Percentiles rank a stretch among this genome's conserved stretches.
Evolutionary conservation across 2,888 invertebrate species (phyloP).

Genomic region (Emmelina monodactyla): DNA sequence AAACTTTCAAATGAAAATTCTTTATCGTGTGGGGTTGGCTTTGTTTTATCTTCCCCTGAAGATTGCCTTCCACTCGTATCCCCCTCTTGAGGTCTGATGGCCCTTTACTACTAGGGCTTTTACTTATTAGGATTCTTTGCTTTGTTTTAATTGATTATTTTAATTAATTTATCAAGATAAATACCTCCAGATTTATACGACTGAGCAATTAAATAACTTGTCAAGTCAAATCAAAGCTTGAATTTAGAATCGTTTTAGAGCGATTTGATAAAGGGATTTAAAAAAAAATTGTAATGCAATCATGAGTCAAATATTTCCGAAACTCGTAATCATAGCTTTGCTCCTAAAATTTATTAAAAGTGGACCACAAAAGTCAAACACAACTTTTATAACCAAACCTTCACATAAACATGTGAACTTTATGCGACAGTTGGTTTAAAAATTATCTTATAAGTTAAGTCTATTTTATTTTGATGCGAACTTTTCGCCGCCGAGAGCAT

Average conservation of each 20-base stretch:
- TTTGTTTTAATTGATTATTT: conserved; percentile 24
- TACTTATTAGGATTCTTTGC: conserved; percentile 33
- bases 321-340: conserved; percentile 28
- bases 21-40: conserved; percentile 27
- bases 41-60: conserved; percentile 41
- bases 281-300: too few species aligned
- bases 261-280: too few species aligned
- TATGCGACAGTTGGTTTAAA: conserved; percentile 35
- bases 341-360: conserved; percentile 33
- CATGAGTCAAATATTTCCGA: not conserved
- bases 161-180: too few species aligned
- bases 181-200: too few species aligned
- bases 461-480: conserved; percentile 22
- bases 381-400: conserved; percentile 32
- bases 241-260: too few species aligned
- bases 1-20: not conserved
- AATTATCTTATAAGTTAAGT: not conserved
- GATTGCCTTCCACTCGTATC: conserved; percentile 29
- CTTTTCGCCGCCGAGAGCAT: conserved; percentile 14
- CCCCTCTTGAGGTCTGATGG: conserved; percentile 39
- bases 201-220: too few species aligned
- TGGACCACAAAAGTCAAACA: conserved; percentile 32
- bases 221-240: too few species aligned
- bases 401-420: conserved; percentile 52
- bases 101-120: conserved; percentile 43